Conservation (phyloP, 1,140 invertebrate species). For the Manduca sexta region DNA sequence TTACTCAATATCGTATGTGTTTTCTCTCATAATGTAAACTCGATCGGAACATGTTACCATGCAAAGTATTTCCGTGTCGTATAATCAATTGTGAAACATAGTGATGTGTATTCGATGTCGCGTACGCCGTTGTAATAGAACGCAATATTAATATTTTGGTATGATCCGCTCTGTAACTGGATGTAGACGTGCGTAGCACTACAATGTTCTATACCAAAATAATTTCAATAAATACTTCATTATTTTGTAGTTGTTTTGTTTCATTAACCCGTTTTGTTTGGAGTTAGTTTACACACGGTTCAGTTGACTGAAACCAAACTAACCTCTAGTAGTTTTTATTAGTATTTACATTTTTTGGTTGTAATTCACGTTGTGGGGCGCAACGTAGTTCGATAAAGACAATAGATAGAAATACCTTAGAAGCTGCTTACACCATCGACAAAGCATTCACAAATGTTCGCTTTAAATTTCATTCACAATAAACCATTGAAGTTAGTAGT, state of each 20-base stretch:
- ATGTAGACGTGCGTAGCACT: constrained; percentile 41
- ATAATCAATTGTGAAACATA: neutral
- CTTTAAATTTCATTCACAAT: no score
- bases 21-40: neutral
- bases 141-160: neutral
- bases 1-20: neutral
- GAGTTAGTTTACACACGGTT: no score
- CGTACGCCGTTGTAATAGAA: neutral
- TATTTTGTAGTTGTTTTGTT: constrained; percentile 43
- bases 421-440: no score
- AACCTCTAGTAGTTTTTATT: no score
- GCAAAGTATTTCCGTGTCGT: neutral
- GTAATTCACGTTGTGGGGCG: no score
- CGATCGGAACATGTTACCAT: constrained; percentile 1
- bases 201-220: constrained; percentile 53
- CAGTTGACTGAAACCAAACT: no score
- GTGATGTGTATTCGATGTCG: neutral
- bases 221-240: constrained; percentile 53
- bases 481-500: no score
- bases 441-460: no score
- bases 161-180: constrained; percentile 1
- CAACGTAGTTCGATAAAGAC: no score
- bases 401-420: no score
- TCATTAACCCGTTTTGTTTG: no score
- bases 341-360: no score